phyloP scores from a whole-genome alignment of 2,797 vertebrate genomes.

The Pachyuromys duprasi region DNA sequence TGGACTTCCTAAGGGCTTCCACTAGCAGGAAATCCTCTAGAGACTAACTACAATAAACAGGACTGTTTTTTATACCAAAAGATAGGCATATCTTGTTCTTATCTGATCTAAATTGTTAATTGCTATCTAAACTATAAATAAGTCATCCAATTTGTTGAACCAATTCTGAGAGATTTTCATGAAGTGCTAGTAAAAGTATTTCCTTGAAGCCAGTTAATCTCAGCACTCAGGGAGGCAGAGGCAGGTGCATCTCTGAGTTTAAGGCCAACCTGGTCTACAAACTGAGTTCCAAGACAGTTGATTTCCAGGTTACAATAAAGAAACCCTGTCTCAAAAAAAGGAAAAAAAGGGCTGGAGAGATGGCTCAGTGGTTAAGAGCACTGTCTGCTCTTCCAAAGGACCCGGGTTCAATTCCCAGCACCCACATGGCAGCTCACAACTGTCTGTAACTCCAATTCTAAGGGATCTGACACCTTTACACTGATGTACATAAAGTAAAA shows the following conservation, averaged over 20 bases:
- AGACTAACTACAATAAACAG: slow-evolving; percentile 65
- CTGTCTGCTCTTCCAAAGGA: too few relatives aligned
- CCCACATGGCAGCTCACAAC: too few relatives aligned
- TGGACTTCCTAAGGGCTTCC: slow-evolving; percentile 48
- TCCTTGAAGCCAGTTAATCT: not conserved
- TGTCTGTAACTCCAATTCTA: too few relatives aligned
- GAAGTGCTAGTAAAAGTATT: slow-evolving; percentile 17
- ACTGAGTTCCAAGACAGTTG: not conserved
- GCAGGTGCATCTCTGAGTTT: not conserved
- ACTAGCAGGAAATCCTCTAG: slow-evolving; percentile 55
- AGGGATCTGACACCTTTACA: too few relatives aligned
- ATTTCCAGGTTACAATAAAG: not conserved
- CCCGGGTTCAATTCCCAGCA: too few relatives aligned
- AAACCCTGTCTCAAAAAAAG: not conserved
- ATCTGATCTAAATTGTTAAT: slow-evolving; percentile 4
- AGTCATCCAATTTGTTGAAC: not conserved
- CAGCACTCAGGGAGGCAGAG: not conserved
- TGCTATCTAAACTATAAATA: slow-evolving; percentile 29
- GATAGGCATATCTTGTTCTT: slow-evolving; percentile 41
- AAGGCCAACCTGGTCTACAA: not conserved
- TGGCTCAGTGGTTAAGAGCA: too few relatives aligned
- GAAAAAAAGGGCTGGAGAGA: too few relatives aligned
- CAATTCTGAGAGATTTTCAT: slow-evolving; percentile 23
- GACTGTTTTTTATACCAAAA: slow-evolving; percentile 65
- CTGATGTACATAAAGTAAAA: too few relatives aligned